Percentiles rank a stretch among this genome's conserved stretches.
Conservation (phyloP, 2,113 vertebrate species). For the Mystacornis crossleyi region DNA sequence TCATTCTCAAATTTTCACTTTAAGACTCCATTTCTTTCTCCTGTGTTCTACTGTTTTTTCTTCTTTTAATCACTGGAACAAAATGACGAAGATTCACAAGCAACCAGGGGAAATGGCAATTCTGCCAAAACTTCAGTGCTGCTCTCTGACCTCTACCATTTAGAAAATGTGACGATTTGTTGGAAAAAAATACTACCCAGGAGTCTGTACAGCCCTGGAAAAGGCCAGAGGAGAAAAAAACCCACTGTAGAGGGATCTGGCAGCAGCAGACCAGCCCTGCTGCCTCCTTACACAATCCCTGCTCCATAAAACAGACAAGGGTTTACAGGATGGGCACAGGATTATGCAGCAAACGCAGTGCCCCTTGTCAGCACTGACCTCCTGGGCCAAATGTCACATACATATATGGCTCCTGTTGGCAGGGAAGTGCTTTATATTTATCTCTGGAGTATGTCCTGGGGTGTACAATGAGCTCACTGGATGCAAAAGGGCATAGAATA, state of each 20-base stretch:
- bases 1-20: not conserved
- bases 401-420: too few species aligned
- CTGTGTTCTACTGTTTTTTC: not conserved
- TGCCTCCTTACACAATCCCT: not conserved
- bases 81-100: not conserved
- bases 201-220: not conserved
- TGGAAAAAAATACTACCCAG: not conserved
- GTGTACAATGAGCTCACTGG: rapidly evolving
- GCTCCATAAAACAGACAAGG: not conserved
- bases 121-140: not conserved
- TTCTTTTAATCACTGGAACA: not conserved
- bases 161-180: not conserved
- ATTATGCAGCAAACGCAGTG: not conserved
- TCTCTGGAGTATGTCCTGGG: not conserved
- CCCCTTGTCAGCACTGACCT: not conserved
- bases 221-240: not conserved
- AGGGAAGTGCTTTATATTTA: not conserved
- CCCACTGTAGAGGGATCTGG: not conserved
- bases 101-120: not conserved
- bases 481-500: not conserved
- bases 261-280: not conserved
- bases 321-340: not conserved
- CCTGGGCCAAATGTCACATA: not conserved
- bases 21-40: not conserved
- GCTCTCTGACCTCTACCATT: not conserved